Conservation (phyloP, 2,113 vertebrate genomes). For the Onychostoma macrolepis region DNA sequence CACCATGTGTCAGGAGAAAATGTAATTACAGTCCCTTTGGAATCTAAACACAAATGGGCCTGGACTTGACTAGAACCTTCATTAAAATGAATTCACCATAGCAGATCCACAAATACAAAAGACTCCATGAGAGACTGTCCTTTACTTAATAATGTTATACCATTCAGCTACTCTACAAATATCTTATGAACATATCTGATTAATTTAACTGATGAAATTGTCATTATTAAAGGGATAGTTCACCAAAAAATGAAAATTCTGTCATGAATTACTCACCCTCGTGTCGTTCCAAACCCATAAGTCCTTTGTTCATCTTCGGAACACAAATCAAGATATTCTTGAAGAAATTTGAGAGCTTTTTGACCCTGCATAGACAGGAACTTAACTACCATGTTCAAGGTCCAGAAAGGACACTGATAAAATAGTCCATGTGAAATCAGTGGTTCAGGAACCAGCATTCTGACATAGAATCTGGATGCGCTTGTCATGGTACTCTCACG, state of each 20-base stretch:
- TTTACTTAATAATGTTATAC: not conserved
- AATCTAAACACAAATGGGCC: slow-evolving; percentile 56
- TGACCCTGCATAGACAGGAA: too few relatives aligned
- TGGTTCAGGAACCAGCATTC: too few relatives aligned
- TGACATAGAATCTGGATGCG: too few relatives aligned
- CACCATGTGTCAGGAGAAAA: slow-evolving; percentile 59
- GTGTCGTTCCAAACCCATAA: too few relatives aligned
- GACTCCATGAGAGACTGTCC: not conserved
- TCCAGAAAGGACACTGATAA: too few relatives aligned
- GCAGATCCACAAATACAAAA: slow-evolving; percentile 9
- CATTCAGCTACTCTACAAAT: not conserved
- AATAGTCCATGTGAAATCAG: too few relatives aligned
- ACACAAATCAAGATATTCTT: too few relatives aligned
- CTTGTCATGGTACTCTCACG: too few relatives aligned
- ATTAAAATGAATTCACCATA: slow-evolving; percentile 43
- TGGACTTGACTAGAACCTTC: slow-evolving; percentile 41
- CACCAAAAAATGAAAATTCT: not conserved
- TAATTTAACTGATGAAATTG: not conserved
- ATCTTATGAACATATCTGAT: not conserved
- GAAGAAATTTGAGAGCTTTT: too few relatives aligned
- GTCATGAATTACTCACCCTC: too few relatives aligned
- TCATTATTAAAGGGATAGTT: not conserved
- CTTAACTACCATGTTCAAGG: too few relatives aligned
- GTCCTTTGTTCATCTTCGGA: too few relatives aligned
- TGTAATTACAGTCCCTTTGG: slow-evolving; percentile 65